These are phyloP conservation scores for Halcyon leucocephala DNA, from an alignment of 2,797 vertebrate species.

Conservation along the genomic window DNA sequence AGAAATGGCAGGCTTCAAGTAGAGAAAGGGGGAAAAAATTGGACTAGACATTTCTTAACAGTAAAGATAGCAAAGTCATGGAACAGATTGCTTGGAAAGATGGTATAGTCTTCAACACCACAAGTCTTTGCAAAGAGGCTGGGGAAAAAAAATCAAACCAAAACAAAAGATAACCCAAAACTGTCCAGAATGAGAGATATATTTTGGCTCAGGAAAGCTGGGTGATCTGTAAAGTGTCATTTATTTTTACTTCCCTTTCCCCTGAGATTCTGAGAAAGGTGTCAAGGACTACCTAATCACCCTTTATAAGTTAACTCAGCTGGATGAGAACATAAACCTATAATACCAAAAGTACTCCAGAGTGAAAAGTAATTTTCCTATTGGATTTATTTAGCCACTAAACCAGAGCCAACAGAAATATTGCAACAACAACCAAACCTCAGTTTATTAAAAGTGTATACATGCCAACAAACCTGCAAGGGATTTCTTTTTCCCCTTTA, in stretches of 20 bases:
- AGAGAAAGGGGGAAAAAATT: rapidly evolving
- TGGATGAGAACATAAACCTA: neutral
- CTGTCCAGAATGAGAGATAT: neutral
- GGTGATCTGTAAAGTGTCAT: neutral
- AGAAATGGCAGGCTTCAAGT: neutral
- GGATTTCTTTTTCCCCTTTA: neutral
- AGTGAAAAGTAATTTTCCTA: neutral
- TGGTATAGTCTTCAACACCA: neutral
- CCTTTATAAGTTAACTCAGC: neutral
- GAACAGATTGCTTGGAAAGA: neutral
- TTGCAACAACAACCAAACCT: neutral
- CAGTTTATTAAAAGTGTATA: neutral
- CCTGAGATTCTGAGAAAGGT: neutral
- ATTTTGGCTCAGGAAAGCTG: neutral
- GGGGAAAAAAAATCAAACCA: neutral
- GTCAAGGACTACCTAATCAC: neutral
- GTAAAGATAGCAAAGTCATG: neutral
- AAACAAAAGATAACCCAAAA: too few species aligned
- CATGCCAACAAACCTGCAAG: neutral
- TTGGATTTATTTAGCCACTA: neutral
- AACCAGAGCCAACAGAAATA: neutral
- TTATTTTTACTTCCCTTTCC: neutral
- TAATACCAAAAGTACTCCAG: neutral
- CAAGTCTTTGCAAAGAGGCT: neutral
- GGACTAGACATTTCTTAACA: neutral